Conservation (phyloP, 1,140 invertebrate genomes). For the Drosophila kurseongensis region DNA sequence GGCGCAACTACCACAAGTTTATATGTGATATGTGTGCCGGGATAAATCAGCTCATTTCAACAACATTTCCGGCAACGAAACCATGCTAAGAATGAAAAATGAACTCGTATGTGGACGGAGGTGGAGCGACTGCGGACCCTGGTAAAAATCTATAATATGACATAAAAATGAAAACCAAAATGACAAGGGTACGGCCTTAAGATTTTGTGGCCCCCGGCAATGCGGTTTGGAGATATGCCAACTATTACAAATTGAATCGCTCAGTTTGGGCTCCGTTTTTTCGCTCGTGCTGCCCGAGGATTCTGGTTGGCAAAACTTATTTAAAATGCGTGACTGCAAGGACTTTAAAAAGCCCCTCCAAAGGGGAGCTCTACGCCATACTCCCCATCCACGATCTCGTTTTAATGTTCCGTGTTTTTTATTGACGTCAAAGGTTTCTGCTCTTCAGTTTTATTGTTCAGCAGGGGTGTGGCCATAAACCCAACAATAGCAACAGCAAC, state of each 20-base stretch:
- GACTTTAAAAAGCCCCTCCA: slow-evolving; percentile 38
- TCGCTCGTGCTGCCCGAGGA: slow-evolving; percentile 8
- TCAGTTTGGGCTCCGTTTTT: slow-evolving; percentile 45
- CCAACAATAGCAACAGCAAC: slow-evolving; percentile 49
- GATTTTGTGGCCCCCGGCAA: slow-evolving; percentile 49
- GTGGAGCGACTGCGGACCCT: slow-evolving; percentile 7
- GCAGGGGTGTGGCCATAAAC: slow-evolving; percentile 57
- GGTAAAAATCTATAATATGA: slow-evolving; percentile 76
- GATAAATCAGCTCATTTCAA: slow-evolving; percentile 74
- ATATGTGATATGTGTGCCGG: slow-evolving; percentile 33
- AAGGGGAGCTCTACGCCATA: not conserved
- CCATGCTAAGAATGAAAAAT: slow-evolving; percentile 81
- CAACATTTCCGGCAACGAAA: slow-evolving; percentile 79
- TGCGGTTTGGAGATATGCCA: slow-evolving; percentile 79
- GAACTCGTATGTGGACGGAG: slow-evolving; percentile 45
- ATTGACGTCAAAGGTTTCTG: slow-evolving; percentile 76
- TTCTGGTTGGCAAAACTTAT: slow-evolving; percentile 22
- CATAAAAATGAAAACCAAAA: slow-evolving; percentile 79
- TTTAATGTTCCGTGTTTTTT: slow-evolving; percentile 60
- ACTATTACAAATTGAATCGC: slow-evolving; percentile 82
- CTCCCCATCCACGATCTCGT: slow-evolving; percentile 21
- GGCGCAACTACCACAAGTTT: slow-evolving; percentile 33
- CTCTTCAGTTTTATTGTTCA: slow-evolving; percentile 74
- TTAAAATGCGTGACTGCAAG: slow-evolving; percentile 62
- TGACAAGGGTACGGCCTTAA: slow-evolving; percentile 69